Evolutionary conservation across 2,888 invertebrate genomes (phyloP), one percentile per base, ranked within the genome.

Genomic region (Ochropleura leucogaster): DNA sequence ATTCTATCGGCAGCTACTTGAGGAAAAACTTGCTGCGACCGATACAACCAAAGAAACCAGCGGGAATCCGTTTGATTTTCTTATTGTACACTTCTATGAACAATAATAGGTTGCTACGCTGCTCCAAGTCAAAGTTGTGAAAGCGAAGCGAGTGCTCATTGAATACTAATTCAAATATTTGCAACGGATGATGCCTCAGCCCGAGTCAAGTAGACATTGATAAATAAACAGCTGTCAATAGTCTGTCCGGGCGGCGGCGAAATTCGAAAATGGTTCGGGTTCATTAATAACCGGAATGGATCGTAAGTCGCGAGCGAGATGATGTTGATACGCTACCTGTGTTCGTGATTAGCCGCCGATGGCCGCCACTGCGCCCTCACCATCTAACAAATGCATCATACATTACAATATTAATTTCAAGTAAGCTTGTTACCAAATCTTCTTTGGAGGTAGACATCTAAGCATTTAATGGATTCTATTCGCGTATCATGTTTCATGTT

Each of bases 221-320:
- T 93, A 93, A 94, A 95, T 95, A 94, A 91, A 92, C 90, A 87
- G 92, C 94, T 94, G 95, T 95, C 95, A 93, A 91, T 94, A 89
- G 87, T 89, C 89, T 91, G 93, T 92, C 91, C 82, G 87, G 86
- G 88, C 90, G 90, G 89, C 91, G 91, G 90, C 92, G 91, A 93
- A 93, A 92, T 93, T 93, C 92, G 90, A 92, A 92, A 93, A 91
- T 90, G 91, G 84, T 89, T 83, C 81, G 86, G 87, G 85, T 91
- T 92, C 94, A 95, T 95, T 94, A 94, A 95, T 95, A 95, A 94
- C 93, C 90, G 91, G 93, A 92, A 92, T 94, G 91, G 90, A 92
- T 92, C 89, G 93, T 87, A 90, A 91, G 91, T 89, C 89, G 89
- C 90, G 88, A 86, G 88, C 88, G 90, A 94, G 93, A 94, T 94